A percentile compares a stretch with the other conserved stretches of the same genome.
Evolutionary conservation across 1,140 invertebrate species (phyloP).

Genomic region (Leptestheria dahalacensis): DNA sequence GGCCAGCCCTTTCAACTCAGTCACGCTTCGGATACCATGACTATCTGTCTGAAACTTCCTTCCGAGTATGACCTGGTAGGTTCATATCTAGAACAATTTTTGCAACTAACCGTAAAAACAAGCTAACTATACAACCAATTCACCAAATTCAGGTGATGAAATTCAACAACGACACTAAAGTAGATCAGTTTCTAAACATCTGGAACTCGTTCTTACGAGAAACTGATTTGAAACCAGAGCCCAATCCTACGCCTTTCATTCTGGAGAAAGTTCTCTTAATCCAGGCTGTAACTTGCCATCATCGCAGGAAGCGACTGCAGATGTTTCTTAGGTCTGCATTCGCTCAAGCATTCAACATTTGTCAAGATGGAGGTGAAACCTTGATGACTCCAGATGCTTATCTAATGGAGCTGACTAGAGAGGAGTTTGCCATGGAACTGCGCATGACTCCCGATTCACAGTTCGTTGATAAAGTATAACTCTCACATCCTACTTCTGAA

Average conservation of each 20-base stretch:
- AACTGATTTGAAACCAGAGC: constrained; percentile 20
- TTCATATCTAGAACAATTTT: neutral
- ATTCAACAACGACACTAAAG: constrained; percentile 26
- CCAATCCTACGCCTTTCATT: constrained; percentile 4
- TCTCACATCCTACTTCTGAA: constrained; percentile 12
- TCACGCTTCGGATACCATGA: constrained; percentile 30
- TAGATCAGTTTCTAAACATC: constrained; percentile 25
- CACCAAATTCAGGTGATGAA: constrained; percentile 26
- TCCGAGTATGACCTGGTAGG: constrained; percentile 42
- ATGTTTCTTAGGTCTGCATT: constrained; percentile 38
- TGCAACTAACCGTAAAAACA: neutral
- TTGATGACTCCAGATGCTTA: constrained; percentile 32
- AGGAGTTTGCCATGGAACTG: constrained; percentile 44
- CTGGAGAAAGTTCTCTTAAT: constrained; percentile 25
- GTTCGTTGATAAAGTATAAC: constrained; percentile 34
- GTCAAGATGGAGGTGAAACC: constrained; percentile 22
- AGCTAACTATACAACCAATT: no score
- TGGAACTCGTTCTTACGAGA: constrained; percentile 24
- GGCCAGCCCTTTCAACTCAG: constrained; percentile 19
- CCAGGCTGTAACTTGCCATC: constrained; percentile 30
- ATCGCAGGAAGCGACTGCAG: constrained; percentile 33
- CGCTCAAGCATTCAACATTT: constrained; percentile 28
- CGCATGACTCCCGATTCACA: constrained; percentile 36
- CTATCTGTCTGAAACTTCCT: constrained; percentile 35
- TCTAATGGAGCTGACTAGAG: constrained; percentile 34